Evolutionary conservation across 2,888 invertebrate species (phyloP).

Genomic region (Calameuta filiformis): DNA sequence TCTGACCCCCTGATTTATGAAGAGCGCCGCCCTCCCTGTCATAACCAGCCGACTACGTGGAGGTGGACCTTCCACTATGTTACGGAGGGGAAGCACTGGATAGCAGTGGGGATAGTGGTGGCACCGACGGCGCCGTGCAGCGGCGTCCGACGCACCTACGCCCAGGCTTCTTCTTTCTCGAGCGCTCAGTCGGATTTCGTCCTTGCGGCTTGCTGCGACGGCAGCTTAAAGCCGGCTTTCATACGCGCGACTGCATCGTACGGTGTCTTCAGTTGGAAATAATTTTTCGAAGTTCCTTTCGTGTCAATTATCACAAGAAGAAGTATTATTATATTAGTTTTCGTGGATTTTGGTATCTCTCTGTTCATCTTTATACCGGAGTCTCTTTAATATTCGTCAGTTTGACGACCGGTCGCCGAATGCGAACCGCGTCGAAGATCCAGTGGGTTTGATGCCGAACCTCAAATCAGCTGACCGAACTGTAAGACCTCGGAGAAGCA

Average conservation of each 20-base stretch:
- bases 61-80: constrained; percentile 4
- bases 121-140: constrained; percentile 27
- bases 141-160: constrained; percentile 32
- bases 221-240: not conserved
- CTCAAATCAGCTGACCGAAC: not conserved
- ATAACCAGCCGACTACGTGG: constrained; percentile 56
- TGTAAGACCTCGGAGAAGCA: not conserved
- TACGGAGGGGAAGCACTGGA: constrained; percentile 22
- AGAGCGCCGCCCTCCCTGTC: constrained; percentile 65
- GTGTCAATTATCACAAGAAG: not conserved
- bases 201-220: constrained; percentile 34
- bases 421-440: not conserved
- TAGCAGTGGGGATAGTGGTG: constrained; percentile 5
- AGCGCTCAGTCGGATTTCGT: constrained; percentile 60
- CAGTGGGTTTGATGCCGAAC: not conserved
- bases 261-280: not conserved
- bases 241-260: not conserved
- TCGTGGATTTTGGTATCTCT: not conserved
- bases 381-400: not conserved
- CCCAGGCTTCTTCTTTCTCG: constrained; percentile 50
- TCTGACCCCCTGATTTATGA: constrained; percentile 63
- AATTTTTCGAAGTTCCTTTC: not conserved
- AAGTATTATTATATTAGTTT: not conserved
- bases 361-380: not conserved
- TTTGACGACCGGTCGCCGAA: not conserved